phyloP scores from a whole-genome alignment of 2,113 vertebrate species.

The Equus przewalskii region DNA sequence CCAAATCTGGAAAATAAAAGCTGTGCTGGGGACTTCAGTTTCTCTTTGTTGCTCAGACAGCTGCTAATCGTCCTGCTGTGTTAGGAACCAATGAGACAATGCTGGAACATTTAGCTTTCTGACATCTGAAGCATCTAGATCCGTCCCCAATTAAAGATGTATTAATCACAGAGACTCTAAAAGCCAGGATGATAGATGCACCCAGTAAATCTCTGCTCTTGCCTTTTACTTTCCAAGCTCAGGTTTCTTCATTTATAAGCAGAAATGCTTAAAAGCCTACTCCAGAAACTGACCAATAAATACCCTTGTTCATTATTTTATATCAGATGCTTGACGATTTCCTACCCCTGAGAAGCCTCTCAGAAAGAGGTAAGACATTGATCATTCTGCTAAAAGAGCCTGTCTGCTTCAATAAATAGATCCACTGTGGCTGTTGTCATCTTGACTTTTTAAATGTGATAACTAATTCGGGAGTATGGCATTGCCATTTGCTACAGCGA shows the following conservation, averaged over 20 bases:
- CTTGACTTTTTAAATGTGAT: slow-evolving; percentile 88
- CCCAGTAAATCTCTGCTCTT: slow-evolving; percentile 72
- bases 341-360: slow-evolving; percentile 69
- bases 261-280: slow-evolving; percentile 81
- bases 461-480: slow-evolving; percentile 89
- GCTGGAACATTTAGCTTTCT: slow-evolving; percentile 63
- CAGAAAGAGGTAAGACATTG: slow-evolving; percentile 74
- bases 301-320: slow-evolving; percentile 50
- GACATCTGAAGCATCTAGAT: slow-evolving; percentile 69
- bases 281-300: slow-evolving; percentile 80
- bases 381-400: slow-evolving; percentile 88
- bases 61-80: slow-evolving; percentile 57
- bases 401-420: slow-evolving; percentile 87
- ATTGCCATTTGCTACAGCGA: neutral
- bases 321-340: slow-evolving; percentile 66
- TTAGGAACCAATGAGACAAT: slow-evolving; percentile 55
- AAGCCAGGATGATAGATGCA: slow-evolving; percentile 74
- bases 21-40: slow-evolving; percentile 21
- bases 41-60: slow-evolving; percentile 73
- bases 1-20: slow-evolving; percentile 73
- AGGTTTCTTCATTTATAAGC: slow-evolving; percentile 77
- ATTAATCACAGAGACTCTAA: slow-evolving; percentile 80
- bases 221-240: slow-evolving; percentile 72
- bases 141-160: slow-evolving; percentile 80
- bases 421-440: slow-evolving; percentile 88